Evolutionary conservation across 2,888 invertebrate genomes (phyloP).

Genomic region (Nomada hirtipes): DNA sequence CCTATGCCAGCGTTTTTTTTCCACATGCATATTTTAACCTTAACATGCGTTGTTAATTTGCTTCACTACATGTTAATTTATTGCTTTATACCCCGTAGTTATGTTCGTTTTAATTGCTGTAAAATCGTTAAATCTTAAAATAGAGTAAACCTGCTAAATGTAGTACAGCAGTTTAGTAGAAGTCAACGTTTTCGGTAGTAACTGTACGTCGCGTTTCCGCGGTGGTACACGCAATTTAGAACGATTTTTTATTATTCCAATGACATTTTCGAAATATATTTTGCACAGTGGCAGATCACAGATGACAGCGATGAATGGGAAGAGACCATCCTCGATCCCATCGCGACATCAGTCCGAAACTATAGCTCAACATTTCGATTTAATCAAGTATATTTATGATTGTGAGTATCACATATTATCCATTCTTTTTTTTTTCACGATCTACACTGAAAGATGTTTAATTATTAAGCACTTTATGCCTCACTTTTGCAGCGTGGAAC

Average conservation of each 20-base stretch:
- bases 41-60: not conserved
- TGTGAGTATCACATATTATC: slow-evolving; percentile 80
- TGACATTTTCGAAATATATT: slow-evolving; percentile 6
- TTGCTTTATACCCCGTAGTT: not conserved
- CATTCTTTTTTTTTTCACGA: not conserved
- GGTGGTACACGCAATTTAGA: not conserved
- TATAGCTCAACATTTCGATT: slow-evolving; percentile 89
- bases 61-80: not conserved
- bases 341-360: slow-evolving; percentile 80
- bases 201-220: not conserved
- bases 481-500: slow-evolving; percentile 81
- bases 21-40: not conserved
- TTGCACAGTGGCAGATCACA: slow-evolving; percentile 78
- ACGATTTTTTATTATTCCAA: not conserved
- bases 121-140: slow-evolving; percentile 41
- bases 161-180: not conserved
- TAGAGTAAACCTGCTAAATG: slow-evolving; percentile 23
- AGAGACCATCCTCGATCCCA: slow-evolving; percentile 80
- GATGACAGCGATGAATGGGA: slow-evolving; percentile 82
- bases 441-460: too few species aligned
- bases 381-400: slow-evolving; percentile 92
- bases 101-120: slow-evolving; percentile 33
- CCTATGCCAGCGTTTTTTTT: not conserved
- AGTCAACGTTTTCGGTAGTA: not conserved
- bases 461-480: too few species aligned